Base-by-base conservation (phyloP, 92 coral and sea anemone species). In the Siderastrea radians region DNA sequence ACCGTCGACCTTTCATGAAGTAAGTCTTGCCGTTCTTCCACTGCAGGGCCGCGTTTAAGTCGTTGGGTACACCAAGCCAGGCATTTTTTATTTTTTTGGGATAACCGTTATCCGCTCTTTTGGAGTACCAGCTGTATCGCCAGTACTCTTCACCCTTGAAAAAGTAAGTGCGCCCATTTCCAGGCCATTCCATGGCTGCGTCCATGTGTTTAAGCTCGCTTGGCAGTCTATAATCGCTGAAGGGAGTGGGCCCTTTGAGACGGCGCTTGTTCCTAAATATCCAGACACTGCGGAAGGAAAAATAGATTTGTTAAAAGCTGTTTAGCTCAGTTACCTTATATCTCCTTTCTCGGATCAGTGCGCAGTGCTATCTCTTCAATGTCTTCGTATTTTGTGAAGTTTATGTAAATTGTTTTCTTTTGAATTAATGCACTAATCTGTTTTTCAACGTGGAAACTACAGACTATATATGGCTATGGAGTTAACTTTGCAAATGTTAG, bases 171-270 rank as follows among this genome's bases (percentile, higher is more conserved):
- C 93, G 91, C 47, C 95, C 93, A 58, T 96, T 96, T 19, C 95
- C 95, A 59, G 96, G 94, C 99, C 99, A 96, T 14, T 92, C 93
- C 45, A 95, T 89, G 15, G 95, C 95, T 4, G 95, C 94, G 75
- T 96, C 95, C 90, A 96, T 93, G 3, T 87, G 69, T 57, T 77
- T 79, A 8, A 96, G 82, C 2, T 89, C 95, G 5, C 84, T 75
- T 1, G 96, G 96, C 19, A 96, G 89, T 13, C 86, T 79, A 48
- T 91, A 79, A 44, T 75, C 52, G 5, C 65, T 81, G 66, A 95
- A 89, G 45, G 77, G 87, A 7, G 50, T 67, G 3, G 96, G 98
- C 1, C 94, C 96, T n/a, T 63, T 75, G 11, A 75, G 47, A 3
- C 63, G 92, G 13, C 73, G 80, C 52, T 59, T 72, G 63, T 77